Evolutionary conservation across 2,888 invertebrate genomes (phyloP).

Genomic region (Lithophane semibrunnea): DNA sequence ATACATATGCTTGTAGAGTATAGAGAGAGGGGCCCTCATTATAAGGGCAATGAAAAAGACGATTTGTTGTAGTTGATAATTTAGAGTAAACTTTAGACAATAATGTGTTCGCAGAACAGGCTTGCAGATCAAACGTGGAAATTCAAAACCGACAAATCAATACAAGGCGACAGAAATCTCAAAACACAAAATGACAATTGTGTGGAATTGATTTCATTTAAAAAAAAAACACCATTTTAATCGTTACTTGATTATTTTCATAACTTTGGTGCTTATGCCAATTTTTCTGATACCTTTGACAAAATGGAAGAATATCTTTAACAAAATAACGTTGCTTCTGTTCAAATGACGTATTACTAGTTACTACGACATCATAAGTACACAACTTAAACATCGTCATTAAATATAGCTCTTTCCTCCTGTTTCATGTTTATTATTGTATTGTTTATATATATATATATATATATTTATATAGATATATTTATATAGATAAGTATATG

Average conservation of each 20-base stretch:
- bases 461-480: too few species aligned
- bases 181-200: neutral
- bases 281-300: neutral
- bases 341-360: slow-evolving; percentile 11
- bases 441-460: too few species aligned
- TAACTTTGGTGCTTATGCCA: neutral
- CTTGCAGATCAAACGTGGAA: neutral
- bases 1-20: neutral
- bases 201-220: neutral
- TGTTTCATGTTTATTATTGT: too few species aligned
- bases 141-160: neutral
- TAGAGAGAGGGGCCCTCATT: slow-evolving; percentile 5
- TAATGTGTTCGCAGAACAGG: neutral
- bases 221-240: slow-evolving; percentile 7
- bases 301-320: neutral
- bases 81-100: neutral
- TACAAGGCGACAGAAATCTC: neutral
- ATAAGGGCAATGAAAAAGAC: slow-evolving; percentile 8
- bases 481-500: too few species aligned
- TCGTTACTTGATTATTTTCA: neutral
- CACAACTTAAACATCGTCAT: too few species aligned
- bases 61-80: neutral
- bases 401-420: too few species aligned
- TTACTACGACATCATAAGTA: slow-evolving; percentile 2
- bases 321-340: neutral